These are phyloP conservation scores for Marasmarcha lunaedactyla DNA, from an alignment of 2,888 invertebrate species.

Conservation along the genomic window DNA sequence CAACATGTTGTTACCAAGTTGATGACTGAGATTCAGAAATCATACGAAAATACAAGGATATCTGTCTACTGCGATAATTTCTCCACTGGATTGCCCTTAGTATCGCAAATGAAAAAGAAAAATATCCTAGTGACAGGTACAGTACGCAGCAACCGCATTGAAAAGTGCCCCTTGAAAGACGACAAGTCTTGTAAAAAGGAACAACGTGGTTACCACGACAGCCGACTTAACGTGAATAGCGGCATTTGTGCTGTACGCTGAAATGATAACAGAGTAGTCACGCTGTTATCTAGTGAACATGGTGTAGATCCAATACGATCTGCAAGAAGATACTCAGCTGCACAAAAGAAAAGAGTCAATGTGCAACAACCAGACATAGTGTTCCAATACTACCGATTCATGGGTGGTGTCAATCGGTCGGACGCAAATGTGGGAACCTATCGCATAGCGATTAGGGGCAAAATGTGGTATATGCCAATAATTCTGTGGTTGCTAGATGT, in stretches of 20 bases:
- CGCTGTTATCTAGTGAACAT: slow-evolving; percentile 12
- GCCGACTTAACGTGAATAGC: slow-evolving; percentile 1
- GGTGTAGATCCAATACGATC: slow-evolving; percentile 11
- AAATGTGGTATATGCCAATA: slow-evolving; percentile 14
- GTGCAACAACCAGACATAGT: slow-evolving; percentile 9
- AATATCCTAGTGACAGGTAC: too few relatives aligned
- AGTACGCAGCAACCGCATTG: too few relatives aligned
- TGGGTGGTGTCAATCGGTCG: slow-evolving; percentile 10
- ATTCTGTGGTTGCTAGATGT: slow-evolving; percentile 14
- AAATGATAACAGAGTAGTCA: slow-evolving; percentile 14
- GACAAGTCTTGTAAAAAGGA: slow-evolving; percentile 11
- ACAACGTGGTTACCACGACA: slow-evolving; percentile 7
- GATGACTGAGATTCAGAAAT: too few relatives aligned
- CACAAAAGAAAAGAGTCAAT: too few relatives aligned
- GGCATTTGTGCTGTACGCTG: slow-evolving; percentile 13
- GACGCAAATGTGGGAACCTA: slow-evolving; percentile 13
- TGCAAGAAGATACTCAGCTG: slow-evolving; percentile 11
- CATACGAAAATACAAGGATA: too few relatives aligned
- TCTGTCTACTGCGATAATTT: too few relatives aligned
- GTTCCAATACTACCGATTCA: slow-evolving; percentile 9
- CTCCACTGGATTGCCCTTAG: too few relatives aligned
- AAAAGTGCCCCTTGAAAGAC: too few relatives aligned
- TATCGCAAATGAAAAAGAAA: too few relatives aligned
- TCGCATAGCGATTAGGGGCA: slow-evolving; percentile 13
- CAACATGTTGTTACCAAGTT: too few relatives aligned